These are phyloP conservation scores for Empis stercorea DNA, from an alignment of 2,888 invertebrate species.

Conservation along the genomic window DNA sequence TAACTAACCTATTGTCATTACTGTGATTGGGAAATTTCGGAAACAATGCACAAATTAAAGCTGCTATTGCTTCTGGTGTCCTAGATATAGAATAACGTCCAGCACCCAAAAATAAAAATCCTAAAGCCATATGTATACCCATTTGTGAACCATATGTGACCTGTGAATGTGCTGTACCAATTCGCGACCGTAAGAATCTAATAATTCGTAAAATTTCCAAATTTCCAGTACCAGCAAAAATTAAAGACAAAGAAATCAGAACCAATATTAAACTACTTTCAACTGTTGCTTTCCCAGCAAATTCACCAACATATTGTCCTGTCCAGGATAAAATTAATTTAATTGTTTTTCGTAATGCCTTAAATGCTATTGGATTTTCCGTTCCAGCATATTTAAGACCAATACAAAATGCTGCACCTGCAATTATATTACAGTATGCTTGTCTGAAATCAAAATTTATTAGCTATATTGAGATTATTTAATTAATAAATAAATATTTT, in stretches of 20 bases:
- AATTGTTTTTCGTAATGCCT: conserved; percentile 44
- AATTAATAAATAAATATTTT: conserved; percentile 18
- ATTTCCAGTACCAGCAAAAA: conserved; percentile 94
- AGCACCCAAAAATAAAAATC: conserved; percentile 86
- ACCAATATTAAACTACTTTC: conserved; percentile 80
- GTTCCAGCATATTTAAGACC: conserved; percentile 91
- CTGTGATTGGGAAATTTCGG: conserved; percentile 95
- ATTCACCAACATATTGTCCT: conserved; percentile 66
- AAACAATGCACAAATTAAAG: conserved; percentile 84
- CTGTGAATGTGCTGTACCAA: conserved; percentile 55
- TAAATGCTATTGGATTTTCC: conserved; percentile 66
- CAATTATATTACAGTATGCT: conserved; percentile 91
- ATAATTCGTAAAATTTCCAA: conserved; percentile 68
- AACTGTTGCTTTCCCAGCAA: conserved; percentile 79
- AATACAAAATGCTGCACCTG: conserved; percentile 87
- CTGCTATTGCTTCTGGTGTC: conserved; percentile 74
- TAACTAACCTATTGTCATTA: conserved; percentile 75
- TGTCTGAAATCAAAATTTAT: conserved; percentile 46
- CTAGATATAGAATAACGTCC: conserved; percentile 77
- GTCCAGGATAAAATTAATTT: conserved; percentile 29
- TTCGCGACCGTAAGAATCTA: conserved; percentile 68
- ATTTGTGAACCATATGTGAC: conserved; percentile 86
- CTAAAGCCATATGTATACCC: conserved; percentile 90
- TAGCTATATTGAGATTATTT: not conserved
- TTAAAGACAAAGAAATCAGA: conserved; percentile 53